Percentiles rank a stretch among this genome's conserved stretches.
phyloP scores from a whole-genome alignment of 2,797 vertebrate genomes.

The Falco cherrug region DNA sequence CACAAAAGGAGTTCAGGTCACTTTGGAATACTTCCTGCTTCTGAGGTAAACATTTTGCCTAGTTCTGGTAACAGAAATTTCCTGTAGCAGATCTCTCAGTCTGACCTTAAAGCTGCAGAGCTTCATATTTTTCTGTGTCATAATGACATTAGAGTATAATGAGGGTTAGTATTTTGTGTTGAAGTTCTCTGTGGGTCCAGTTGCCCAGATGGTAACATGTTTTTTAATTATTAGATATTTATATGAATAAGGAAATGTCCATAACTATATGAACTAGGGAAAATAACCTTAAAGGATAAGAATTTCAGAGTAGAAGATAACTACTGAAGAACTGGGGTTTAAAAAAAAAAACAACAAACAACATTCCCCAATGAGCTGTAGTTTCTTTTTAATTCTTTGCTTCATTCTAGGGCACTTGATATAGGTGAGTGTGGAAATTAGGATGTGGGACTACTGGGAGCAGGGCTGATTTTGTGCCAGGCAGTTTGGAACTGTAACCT shows the following conservation, averaged over 20 bases:
- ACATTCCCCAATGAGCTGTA: neutral
- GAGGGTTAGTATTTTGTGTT: neutral
- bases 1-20: neutral
- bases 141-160: neutral
- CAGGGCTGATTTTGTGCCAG: neutral
- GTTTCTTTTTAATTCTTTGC: neutral
- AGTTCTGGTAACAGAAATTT: neutral
- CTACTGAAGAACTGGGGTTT: neutral
- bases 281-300: neutral
- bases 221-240: neutral
- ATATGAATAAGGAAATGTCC: neutral
- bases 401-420: neutral
- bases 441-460: conserved; percentile 31
- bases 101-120: neutral
- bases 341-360: neutral
- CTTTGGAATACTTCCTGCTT: neutral
- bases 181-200: neutral
- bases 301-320: neutral
- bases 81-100: neutral
- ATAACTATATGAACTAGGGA: neutral
- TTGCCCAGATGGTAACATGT: neutral
- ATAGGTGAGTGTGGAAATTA: neutral
- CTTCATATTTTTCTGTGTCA: neutral
- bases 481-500: conserved; percentile 22
- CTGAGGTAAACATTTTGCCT: neutral